Evolutionary conservation across 2,888 invertebrate genomes (phyloP), one percentile per base, ranked within the genome.

Genomic region (Hanleya hanleyi): DNA sequence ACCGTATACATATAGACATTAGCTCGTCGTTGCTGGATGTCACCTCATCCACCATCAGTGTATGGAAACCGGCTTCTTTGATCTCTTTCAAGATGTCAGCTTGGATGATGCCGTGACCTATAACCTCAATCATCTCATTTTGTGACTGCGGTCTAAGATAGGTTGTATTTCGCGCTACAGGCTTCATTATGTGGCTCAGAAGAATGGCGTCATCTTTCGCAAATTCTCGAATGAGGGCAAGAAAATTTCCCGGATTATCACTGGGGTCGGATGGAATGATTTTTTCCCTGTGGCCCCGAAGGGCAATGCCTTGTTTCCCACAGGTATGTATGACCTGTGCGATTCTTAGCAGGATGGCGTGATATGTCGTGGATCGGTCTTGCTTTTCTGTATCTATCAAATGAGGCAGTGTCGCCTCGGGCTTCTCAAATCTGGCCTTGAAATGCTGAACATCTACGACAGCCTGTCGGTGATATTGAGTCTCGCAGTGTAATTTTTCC

Each of bases 31-130:
- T 69, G 69, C 66, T 67, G 6, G 72, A 71, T 26, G 33, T 69
- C n/a, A 71, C 72, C 15, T 71, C 57, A 71, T 71, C 72, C 22
- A 33, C 72, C 57, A 71, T 70, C 15, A 71, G 3, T 12, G 68
- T 69, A 37, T 69, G 66, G 12, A 71, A 38, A 3, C 61, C 61
- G 1, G 72, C 67, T 1, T 5, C 35, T 26, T 69, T 71, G 22
- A 71, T 61, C 61, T 50, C 72, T n/a, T 36, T 37, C 22, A 71
- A 5, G 26, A 50, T 33, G 41, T 67, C 67, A 1, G 65, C 35
- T 22, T 57, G 67, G 36, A 71, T 71, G 3, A 71, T 69, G 50
- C 64, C 29, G 7, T 71, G 38, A 4, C 66, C 71, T 9, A 69
- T 71, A 12, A 69, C 68, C 6, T 68, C 36, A 26, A 57, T 69